A percentile compares a stretch with the other conserved stretches of the same genome.
Evolutionary conservation across 2,113 vertebrate genomes (phyloP).

Genomic region (Brachyhypopomus occidentalis): DNA sequence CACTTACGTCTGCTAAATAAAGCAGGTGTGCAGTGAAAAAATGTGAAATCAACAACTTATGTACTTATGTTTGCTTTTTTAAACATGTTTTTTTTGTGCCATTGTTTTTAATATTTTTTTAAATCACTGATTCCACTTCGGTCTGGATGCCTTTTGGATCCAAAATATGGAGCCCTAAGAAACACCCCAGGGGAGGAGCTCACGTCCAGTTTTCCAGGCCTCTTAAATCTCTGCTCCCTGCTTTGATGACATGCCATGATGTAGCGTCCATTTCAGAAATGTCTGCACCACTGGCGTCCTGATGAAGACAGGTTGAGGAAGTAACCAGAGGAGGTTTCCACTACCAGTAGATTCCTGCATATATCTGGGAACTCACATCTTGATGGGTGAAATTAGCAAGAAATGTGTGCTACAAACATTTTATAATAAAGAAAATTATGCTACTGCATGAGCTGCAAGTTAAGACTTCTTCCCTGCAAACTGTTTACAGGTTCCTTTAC

Average conservation of each 20-base stretch:
- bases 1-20: too few relatives aligned
- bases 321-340: neutral
- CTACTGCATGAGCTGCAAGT: neutral
- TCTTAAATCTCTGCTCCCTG: neutral
- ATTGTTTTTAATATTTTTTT: too few relatives aligned
- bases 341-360: neutral
- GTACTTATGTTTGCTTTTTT: too few relatives aligned
- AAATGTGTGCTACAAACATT: neutral
- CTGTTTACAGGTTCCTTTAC: neutral
- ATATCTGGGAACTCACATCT: neutral
- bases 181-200: neutral
- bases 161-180: neutral
- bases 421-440: neutral
- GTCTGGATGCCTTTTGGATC: neutral
- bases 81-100: too few relatives aligned
- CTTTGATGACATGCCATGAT: slow-evolving; percentile 16
- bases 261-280: neutral
- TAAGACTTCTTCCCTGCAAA: neutral
- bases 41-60: too few relatives aligned
- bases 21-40: too few relatives aligned
- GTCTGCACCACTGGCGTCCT: slow-evolving; percentile 8
- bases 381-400: neutral
- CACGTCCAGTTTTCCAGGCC: neutral
- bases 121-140: neutral
- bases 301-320: neutral